Conservation (phyloP, 2,888 invertebrate species). For the Lepetodrilus schrolli region DNA sequence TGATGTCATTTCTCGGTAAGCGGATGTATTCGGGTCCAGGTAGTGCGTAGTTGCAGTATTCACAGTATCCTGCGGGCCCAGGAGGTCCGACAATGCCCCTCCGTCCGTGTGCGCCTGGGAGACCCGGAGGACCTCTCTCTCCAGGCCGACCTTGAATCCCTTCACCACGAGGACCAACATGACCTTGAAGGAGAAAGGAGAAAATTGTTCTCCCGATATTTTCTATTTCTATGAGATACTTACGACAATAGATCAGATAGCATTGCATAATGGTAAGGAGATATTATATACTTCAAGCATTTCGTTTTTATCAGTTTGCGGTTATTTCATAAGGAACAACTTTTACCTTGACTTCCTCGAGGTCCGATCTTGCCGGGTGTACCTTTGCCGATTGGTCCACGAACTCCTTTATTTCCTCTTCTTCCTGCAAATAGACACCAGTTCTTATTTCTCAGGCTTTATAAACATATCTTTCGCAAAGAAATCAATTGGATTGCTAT, state of each 20-base stretch:
- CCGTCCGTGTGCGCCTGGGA: slow-evolving; percentile 72
- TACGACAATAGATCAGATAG: no score
- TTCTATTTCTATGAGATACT: no score
- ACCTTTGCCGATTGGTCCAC: slow-evolving; percentile 82
- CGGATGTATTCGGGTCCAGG: slow-evolving; percentile 50
- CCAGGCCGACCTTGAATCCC: slow-evolving; percentile 84
- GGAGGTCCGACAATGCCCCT: slow-evolving; percentile 80
- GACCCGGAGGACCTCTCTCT: slow-evolving; percentile 77
- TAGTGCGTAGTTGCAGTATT: slow-evolving; percentile 78
- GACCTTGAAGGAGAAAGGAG: slow-evolving; percentile 73
- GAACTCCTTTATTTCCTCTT: slow-evolving; percentile 72
- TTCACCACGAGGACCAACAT: slow-evolving; percentile 81
- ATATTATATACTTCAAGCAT: no score
- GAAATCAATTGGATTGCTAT: no score
- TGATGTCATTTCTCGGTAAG: slow-evolving; percentile 57
- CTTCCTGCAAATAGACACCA: neutral
- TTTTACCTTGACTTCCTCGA: slow-evolving; percentile 80
- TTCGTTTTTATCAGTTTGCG: no score
- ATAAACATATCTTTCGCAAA: no score
- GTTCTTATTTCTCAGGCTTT: no score
- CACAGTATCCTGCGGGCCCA: slow-evolving; percentile 78
- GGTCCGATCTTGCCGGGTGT: slow-evolving; percentile 84
- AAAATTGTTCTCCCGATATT: no score
- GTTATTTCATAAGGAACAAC: no score
- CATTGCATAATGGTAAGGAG: no score